phyloP scores from a whole-genome alignment of 2,888 invertebrate genomes.

The Caenorhabditis becei region DNA sequence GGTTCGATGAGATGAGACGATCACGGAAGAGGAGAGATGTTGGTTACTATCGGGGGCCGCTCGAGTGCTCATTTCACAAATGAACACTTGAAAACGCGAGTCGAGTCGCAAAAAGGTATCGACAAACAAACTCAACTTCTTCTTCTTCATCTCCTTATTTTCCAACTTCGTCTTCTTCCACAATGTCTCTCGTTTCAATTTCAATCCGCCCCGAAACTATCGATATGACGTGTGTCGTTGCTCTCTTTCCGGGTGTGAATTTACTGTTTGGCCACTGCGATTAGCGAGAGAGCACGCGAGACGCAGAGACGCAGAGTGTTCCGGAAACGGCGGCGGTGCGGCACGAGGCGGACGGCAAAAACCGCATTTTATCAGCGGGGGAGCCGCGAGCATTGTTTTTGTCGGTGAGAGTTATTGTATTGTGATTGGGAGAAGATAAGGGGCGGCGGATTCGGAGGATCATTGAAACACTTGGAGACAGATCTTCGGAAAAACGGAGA shows the following conservation, averaged over 20 bases:
- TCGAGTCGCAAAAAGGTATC: conserved; percentile 30
- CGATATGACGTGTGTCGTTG: conserved; percentile 35
- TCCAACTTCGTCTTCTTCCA: neutral
- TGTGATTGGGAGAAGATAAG: neutral
- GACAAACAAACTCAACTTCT: conserved; percentile 25
- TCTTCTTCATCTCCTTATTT: too few species aligned
- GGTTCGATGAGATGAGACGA: conserved; percentile 2
- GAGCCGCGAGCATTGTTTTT: conserved; percentile 2
- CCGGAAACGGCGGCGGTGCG: conserved; percentile 35
- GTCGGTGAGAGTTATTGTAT: neutral
- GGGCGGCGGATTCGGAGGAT: neutral
- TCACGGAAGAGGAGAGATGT: conserved; percentile 21
- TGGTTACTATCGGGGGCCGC: neutral
- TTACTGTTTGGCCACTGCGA: conserved; percentile 8
- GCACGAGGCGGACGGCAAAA: conserved; percentile 9
- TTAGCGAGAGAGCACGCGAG: neutral
- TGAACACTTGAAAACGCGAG: conserved; percentile 52
- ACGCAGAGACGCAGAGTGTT: conserved; percentile 31
- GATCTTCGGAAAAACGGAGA: neutral
- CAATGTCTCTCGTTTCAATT: conserved; percentile 4
- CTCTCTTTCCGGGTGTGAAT: conserved; percentile 48
- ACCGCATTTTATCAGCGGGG: conserved; percentile 42
- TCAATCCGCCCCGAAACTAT: conserved; percentile 20
- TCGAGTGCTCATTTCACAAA: conserved; percentile 58
- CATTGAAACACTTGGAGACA: conserved; percentile 19